Base-by-base conservation (phyloP, 2,888 invertebrate genomes). In the Poecilus cupreus region DNA sequence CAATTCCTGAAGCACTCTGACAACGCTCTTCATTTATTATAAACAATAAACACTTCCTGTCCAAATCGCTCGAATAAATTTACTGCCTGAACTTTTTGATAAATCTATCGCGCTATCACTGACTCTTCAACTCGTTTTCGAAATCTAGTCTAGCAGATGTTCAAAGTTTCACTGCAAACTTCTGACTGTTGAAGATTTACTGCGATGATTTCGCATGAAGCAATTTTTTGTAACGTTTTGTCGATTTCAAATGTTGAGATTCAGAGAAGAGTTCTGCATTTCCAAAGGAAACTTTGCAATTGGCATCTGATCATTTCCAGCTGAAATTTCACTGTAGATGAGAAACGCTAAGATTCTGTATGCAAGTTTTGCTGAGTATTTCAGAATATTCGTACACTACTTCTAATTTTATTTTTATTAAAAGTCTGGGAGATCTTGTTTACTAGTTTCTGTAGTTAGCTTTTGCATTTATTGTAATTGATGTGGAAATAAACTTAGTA, bases 271-370 rank as follows among this genome's bases (percentile, higher is more conserved):
- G 6, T 37, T 68, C 18, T 37, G 16, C 64, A 18, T 16, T 68
- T 32, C 3, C 64, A 16, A 16, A 18, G n/a, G 10, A 68, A 60
- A 68, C 64, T 68, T 68, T 37, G 16, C 64, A 68, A 18, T 68
- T 6, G 64, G 16, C 37, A 20, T 68, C 64, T 68, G 37, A 68
- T 37, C 37, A 68, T 68, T 68, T 68, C 64, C 64, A 68, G 64
- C 37, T 32, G 18, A 11, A 68, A 5, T n/a, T 26, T 11, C 54
- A 54, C 54, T 54, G 32, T 8, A 54, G 3, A 60, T 60, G 60
- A 26, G 24, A 60, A 60, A 26, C 5, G 54, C n/a, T n/a, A 4
- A 49, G 49, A 49, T 49, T 54, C n/a, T 11, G 60, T 24, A 60
- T 32, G 60, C 26, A 60, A 26, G 22, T 26, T 43, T 43, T 32